These are phyloP conservation scores for Alloplasta piceator DNA, from an alignment of 2,888 invertebrate species.

Conservation along the genomic window DNA sequence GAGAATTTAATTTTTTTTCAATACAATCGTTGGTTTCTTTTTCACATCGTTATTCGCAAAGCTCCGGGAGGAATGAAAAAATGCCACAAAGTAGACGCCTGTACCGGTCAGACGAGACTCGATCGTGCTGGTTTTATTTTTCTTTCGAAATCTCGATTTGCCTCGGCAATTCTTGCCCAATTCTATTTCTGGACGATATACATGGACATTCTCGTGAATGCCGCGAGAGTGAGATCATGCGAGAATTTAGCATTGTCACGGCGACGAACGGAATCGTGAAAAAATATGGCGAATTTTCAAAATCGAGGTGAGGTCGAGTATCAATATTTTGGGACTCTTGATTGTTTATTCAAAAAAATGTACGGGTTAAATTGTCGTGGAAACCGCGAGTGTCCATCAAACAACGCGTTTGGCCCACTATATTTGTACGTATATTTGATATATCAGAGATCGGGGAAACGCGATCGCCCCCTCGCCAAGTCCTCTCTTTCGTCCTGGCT, in stretches of 20 bases:
- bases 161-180: slow-evolving; percentile 19
- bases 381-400: background rate
- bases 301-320: background rate
- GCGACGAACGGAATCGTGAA: background rate
- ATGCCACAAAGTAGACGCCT: slow-evolving; percentile 29
- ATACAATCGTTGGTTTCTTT: background rate
- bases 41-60: background rate
- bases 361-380: background rate
- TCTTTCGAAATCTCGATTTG: slow-evolving; percentile 8
- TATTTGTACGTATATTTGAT: too few relatives aligned
- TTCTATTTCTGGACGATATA: slow-evolving; percentile 44
- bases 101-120: slow-evolving; percentile 42
- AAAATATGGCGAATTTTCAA: background rate
- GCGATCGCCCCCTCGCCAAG: slow-evolving; percentile 61
- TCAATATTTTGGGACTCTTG: background rate
- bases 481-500: slow-evolving; percentile 53
- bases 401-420: too few relatives aligned
- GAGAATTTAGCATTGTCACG: slow-evolving; percentile 17
- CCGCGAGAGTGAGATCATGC: slow-evolving; percentile 50
- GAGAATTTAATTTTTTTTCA: background rate
- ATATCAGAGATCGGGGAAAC: slow-evolving; percentile 60
- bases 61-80: slow-evolving; percentile 2
- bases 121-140: background rate
- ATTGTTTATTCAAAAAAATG: slow-evolving; percentile 9
- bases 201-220: slow-evolving; percentile 34